Base-by-base conservation (phyloP, 2,797 vertebrate species). In the Scyliorhinus canicula region DNA sequence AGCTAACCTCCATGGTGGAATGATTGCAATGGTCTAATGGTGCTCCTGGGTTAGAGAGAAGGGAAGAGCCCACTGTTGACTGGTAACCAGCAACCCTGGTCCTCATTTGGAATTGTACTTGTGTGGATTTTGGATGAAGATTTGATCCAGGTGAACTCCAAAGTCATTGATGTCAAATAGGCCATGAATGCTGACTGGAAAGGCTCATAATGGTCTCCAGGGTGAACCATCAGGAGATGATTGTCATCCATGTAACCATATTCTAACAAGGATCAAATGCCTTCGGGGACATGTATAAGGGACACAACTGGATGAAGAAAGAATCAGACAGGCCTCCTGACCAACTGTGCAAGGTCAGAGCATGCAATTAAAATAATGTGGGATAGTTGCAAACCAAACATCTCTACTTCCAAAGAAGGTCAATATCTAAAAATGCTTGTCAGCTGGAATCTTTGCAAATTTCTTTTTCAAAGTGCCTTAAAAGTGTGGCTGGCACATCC, bases 381-480 rank as follows among this genome's bases (percentile, higher is more conserved):
- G 84, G 50, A 55, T 86, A 86, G 35, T 86, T 86, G 52, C 12
- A 86, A 86, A 86, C 84, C 28, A 55, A 86, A 82, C 40, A 82
- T 26, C 79, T 47, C 21, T 47, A 47, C 79, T 82, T 82, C 79
- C 79, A 82, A 82, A 35, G 50, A 86, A 86, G 28, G 52, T 52
- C 50, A 86, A 52, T 55, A 31, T 55, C 84, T 35, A 86, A 86
- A 86, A 82, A 82, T 82, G 79, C 21, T 47, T 26, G 44, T 82
- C 44, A 44, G 79, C 44, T 82, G 79, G 79, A 44, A 47, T 55
- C 84, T 55, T 86, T 86, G 79, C 44, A 82, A 47, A 47, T n/a
- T 79, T 47, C 47, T 77, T 65, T 77, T 82, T 47, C 44, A 47
- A 82, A 82, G 44, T 7, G 19, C 77, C 24, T 82, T 82, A 40